Base-by-base conservation (phyloP, 1,140 invertebrate species). In the Telenomus remus region DNA sequence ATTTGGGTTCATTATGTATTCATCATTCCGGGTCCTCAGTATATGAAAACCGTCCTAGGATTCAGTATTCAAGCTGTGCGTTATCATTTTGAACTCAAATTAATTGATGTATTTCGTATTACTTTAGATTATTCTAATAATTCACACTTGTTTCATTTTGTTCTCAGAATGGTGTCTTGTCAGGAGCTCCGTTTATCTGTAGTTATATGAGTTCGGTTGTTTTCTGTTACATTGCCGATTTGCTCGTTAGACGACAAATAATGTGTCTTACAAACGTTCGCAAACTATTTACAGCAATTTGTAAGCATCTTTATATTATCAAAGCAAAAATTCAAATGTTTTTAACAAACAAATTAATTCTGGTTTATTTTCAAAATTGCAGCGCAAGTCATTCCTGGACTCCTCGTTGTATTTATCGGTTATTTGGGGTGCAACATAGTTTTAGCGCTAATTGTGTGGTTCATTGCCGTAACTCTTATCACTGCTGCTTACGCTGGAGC, bases 1-100 rank as follows among this genome's bases (percentile, higher is more conserved):
- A 93, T 93, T 82, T 93, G 92, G 91, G 90, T 93, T 0, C 92
- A 93, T 81, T 93, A 93, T 78, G 89, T 91, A 14, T 93, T 93
- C 74, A 93, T 93, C 75, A 91, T 92, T 74, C 89, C 89, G 39
- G 92, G 92, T 16, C 92, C 92, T n/a, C 90, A 89, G 78, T 94
- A 93, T 79, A 93, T 93, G 91, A 92, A 92, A 80, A 90, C 90
- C 44, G 89, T 94, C 39, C 84, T 93, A 35, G 91, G 91, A 16
- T 92, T 93, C 79, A 91, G 90, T 79, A 93, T 93, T 74, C 90
- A 92, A 83, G 89, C 91, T 81, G 91, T 91, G 79, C 69, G 84
- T 44, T 44, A 44, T 44, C 12, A 1, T 39, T n/a, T n/a, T n/a
- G n/a, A n/a, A n/a, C n/a, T 39, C 7, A 44, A 44, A 44, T 44